Evolutionary conservation across 2,113 vertebrate genomes (phyloP).

Genomic region (Oriolus oriolus): DNA sequence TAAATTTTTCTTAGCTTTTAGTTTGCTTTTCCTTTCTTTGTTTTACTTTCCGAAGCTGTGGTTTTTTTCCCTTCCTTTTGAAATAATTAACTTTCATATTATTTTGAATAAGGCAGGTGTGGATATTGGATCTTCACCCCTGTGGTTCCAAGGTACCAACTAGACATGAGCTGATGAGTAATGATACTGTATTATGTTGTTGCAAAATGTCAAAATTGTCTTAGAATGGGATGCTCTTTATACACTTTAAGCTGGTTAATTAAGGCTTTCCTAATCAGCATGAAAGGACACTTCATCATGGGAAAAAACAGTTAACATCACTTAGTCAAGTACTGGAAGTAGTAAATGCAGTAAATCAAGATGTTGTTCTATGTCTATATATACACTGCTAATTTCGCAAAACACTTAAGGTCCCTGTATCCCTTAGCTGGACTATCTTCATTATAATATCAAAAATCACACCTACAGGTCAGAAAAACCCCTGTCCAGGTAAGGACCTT

Average conservation of each 20-base stretch:
- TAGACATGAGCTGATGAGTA: background rate
- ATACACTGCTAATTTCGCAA: background rate
- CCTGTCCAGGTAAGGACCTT: background rate
- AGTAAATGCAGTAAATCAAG: background rate
- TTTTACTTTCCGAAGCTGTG: background rate
- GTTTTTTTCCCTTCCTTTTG: background rate
- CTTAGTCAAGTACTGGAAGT: background rate
- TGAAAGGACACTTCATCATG: background rate
- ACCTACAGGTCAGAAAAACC: background rate
- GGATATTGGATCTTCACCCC: background rate
- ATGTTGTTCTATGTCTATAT: background rate
- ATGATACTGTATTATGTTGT: background rate
- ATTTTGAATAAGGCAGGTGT: background rate
- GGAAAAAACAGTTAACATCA: background rate
- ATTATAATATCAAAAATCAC: background rate
- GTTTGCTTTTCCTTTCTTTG: background rate
- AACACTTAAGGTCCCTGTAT: background rate
- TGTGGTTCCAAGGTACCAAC: fast-evolving
- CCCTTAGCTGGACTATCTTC: background rate
- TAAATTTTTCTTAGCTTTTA: background rate
- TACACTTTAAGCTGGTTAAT: background rate
- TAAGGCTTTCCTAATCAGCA: background rate
- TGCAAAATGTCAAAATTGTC: background rate
- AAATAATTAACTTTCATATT: background rate
- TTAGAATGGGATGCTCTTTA: background rate